These are phyloP conservation scores for Lepilemur ruficaudatus DNA, from an alignment of 2,797 vertebrate species.

Conservation along the genomic window DNA sequence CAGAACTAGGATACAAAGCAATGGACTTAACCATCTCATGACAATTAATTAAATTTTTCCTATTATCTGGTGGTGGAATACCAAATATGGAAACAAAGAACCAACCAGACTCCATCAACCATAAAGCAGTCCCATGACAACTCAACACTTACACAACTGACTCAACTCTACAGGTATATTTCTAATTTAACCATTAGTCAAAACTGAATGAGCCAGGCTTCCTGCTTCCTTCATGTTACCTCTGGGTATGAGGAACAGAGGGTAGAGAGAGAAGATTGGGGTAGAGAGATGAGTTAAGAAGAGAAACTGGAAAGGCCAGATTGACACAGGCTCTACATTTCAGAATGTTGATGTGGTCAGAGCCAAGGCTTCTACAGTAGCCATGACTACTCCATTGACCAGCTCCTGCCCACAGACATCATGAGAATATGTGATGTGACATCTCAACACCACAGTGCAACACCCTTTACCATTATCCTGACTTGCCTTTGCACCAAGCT, in stretches of 20 bases:
- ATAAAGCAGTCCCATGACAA: not conserved
- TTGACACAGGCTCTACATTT: not conserved
- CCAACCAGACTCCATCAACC: not conserved
- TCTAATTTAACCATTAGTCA: not conserved
- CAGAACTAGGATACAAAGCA: not conserved
- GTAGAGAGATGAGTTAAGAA: not conserved
- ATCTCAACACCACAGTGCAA: not conserved
- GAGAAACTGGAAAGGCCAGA: not conserved
- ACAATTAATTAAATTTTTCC: not conserved
- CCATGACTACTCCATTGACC: not conserved
- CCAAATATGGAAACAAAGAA: slow-evolving; percentile 29
- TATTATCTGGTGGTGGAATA: not conserved
- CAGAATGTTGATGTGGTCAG: not conserved
- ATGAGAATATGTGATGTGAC: not conserved
- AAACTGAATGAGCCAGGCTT: not conserved
- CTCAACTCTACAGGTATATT: not conserved
- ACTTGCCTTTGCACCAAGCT: not conserved
- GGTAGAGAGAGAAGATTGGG: not conserved
- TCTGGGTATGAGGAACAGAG: not conserved
- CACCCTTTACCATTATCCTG: not conserved
- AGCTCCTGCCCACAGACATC: not conserved
- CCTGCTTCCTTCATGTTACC: not conserved
- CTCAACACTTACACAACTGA: not conserved
- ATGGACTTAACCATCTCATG: not conserved
- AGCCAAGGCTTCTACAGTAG: not conserved